Conservation (phyloP, 2,888 invertebrate species). For the Pilophorus perplexus region DNA sequence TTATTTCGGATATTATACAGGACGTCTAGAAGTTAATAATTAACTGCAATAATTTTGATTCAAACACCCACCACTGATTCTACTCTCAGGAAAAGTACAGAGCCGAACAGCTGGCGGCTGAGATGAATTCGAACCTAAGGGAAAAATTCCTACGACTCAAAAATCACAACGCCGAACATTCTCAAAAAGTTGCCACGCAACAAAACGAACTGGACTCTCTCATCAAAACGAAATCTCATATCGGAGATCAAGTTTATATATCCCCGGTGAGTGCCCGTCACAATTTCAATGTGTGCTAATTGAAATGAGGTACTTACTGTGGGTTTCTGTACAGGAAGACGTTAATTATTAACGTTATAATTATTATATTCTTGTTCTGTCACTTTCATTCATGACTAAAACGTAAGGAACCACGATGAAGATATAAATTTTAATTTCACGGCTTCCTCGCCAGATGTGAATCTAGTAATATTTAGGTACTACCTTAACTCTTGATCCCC, state of each 20-base stretch:
- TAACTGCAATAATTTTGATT: too few relatives aligned
- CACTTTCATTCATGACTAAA: not conserved
- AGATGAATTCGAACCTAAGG: slow-evolving; percentile 63
- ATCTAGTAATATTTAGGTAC: not conserved
- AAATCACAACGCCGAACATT: slow-evolving; percentile 56
- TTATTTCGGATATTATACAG: too few relatives aligned
- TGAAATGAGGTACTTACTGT: too few relatives aligned
- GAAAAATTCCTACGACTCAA: slow-evolving; percentile 58
- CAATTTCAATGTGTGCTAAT: too few relatives aligned
- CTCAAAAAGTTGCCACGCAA: slow-evolving; percentile 59
- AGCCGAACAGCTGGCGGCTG: slow-evolving; percentile 62
- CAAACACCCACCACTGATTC: not conserved
- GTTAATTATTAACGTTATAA: too few relatives aligned
- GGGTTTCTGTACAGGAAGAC: too few relatives aligned
- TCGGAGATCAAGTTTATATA: slow-evolving; percentile 66
- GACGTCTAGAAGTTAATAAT: too few relatives aligned
- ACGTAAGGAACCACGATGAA: not conserved
- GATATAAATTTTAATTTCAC: too few relatives aligned
- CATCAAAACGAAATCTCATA: slow-evolving; percentile 62
- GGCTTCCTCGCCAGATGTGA: too few relatives aligned
- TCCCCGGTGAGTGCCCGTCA: slow-evolving; percentile 56
- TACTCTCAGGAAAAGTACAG: slow-evolving; percentile 59
- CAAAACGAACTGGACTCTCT: slow-evolving; percentile 64
- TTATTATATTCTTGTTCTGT: not conserved
- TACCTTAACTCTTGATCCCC: slow-evolving; percentile 43